These are phyloP conservation scores for Scylla paramamosain DNA, from an alignment of 1,140 invertebrate species.

Conservation along the genomic window DNA sequence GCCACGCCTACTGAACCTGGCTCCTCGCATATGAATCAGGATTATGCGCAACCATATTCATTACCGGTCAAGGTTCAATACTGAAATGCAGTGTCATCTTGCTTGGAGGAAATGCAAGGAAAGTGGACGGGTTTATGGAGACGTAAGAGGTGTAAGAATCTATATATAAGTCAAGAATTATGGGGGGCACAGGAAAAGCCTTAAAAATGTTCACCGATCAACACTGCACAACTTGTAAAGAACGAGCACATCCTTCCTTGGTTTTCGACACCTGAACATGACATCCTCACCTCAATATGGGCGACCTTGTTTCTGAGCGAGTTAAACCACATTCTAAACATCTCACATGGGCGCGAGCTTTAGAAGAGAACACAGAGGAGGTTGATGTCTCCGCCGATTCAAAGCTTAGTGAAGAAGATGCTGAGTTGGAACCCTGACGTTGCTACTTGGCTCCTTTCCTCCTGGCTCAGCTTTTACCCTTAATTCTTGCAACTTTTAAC, in stretches of 20 bases:
- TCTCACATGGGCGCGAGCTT: neutral
- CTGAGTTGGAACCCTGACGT: neutral
- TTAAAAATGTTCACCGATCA: too few relatives aligned
- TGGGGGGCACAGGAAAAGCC: neutral
- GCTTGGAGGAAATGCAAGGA: neutral
- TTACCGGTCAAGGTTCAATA: neutral
- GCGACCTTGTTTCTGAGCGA: neutral
- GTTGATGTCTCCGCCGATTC: neutral
- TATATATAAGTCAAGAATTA: neutral
- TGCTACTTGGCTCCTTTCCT: neutral
- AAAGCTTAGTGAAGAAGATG: too few relatives aligned
- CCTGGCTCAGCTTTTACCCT: neutral
- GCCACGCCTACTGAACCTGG: neutral
- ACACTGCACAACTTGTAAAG: neutral
- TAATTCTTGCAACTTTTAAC: conserved; percentile 3
- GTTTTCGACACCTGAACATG: neutral
- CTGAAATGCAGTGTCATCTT: neutral
- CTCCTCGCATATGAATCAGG: neutral
- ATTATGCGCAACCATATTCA: conserved; percentile 9
- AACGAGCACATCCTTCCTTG: neutral
- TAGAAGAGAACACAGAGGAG: neutral
- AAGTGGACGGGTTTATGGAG: neutral
- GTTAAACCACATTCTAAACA: neutral
- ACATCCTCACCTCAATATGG: too few relatives aligned
- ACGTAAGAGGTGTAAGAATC: neutral